These are phyloP conservation scores for human (Homo sapiens) DNA, from an alignment of 2,113 vertebrate genomes.

Conservation along the genomic window DNA sequence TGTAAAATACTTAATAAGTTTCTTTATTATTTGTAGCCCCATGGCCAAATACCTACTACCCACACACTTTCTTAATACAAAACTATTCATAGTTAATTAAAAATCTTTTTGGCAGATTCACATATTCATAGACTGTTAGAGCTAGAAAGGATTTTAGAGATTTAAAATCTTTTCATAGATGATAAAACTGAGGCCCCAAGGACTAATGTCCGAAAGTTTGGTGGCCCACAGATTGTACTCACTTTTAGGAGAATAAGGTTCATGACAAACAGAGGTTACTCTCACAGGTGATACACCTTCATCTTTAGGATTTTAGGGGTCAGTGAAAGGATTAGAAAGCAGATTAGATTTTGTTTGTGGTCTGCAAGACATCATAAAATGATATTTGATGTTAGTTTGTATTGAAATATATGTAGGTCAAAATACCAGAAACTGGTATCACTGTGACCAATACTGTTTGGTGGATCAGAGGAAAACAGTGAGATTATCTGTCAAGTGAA, in stretches of 20 bases:
- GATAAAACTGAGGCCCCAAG: not conserved
- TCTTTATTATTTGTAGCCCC: conserved; percentile 57
- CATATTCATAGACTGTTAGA: not conserved
- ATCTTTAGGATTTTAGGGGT: not conserved
- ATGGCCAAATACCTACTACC: conserved; percentile 51
- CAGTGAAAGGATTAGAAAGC: not conserved
- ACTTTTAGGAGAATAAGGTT: not conserved
- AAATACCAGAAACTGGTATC: not conserved
- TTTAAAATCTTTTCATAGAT: not conserved
- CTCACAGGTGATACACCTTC: not conserved
- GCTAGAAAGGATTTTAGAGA: not conserved
- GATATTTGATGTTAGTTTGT: not conserved
- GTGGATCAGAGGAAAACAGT: not conserved
- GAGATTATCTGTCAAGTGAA: not conserved
- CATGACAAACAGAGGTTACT: not conserved
- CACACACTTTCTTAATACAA: conserved; percentile 26
- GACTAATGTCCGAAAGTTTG: not conserved
- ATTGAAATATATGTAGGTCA: not conserved
- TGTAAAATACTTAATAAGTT: conserved; percentile 45
- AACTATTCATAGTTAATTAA: conserved; percentile 60
- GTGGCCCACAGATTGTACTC: not conserved
- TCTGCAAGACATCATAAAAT: not conserved
- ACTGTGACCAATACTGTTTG: not conserved
- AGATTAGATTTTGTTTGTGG: not conserved
- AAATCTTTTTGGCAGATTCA: conserved; percentile 31